Evolutionary conservation across 2,113 vertebrate species (phyloP).

Genomic region (Chionodraco myersi): DNA sequence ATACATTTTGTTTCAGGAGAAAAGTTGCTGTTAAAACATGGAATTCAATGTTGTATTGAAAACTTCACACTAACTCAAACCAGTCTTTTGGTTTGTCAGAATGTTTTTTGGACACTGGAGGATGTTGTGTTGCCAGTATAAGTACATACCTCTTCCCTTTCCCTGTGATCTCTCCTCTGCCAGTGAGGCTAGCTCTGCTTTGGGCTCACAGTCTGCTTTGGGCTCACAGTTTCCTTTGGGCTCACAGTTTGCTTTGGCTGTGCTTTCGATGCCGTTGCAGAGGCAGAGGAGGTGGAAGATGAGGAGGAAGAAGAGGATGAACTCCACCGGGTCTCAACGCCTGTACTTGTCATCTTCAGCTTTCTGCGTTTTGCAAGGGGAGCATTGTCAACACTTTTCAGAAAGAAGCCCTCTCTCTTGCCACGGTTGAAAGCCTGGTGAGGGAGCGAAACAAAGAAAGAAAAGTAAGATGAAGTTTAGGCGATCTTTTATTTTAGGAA

Average conservation of each 20-base stretch:
- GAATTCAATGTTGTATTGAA: slow-evolving; percentile 31
- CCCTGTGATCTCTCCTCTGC: neutral
- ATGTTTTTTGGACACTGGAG: slow-evolving; percentile 22
- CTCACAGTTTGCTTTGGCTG: slow-evolving; percentile 70
- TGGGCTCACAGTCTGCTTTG: slow-evolving; percentile 73
- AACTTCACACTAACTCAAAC: slow-evolving; percentile 11
- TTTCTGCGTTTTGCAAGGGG: slow-evolving; percentile 91
- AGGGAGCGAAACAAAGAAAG: neutral
- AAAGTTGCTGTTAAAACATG: slow-evolving; percentile 21
- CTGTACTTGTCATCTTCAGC: slow-evolving; percentile 90
- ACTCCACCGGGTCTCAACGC: slow-evolving; percentile 86
- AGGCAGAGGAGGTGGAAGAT: slow-evolving; percentile 82
- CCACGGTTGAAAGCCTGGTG: slow-evolving; percentile 91
- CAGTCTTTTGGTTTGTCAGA: slow-evolving; percentile 44
- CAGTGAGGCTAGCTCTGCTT: slow-evolving; percentile 70
- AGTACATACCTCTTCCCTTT: slow-evolving; percentile 38
- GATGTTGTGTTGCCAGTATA: slow-evolving; percentile 17
- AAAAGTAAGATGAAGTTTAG: neutral
- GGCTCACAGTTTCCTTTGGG: slow-evolving; percentile 66
- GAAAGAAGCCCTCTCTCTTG: slow-evolving; percentile 91
- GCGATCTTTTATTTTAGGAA: neutral
- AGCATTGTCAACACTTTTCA: slow-evolving; percentile 94
- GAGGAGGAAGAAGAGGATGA: slow-evolving; percentile 87
- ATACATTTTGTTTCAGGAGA: slow-evolving; percentile 39
- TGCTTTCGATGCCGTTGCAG: slow-evolving; percentile 67